Base-by-base conservation (phyloP, 2,888 invertebrate genomes). In the Agonopterix arenella region DNA sequence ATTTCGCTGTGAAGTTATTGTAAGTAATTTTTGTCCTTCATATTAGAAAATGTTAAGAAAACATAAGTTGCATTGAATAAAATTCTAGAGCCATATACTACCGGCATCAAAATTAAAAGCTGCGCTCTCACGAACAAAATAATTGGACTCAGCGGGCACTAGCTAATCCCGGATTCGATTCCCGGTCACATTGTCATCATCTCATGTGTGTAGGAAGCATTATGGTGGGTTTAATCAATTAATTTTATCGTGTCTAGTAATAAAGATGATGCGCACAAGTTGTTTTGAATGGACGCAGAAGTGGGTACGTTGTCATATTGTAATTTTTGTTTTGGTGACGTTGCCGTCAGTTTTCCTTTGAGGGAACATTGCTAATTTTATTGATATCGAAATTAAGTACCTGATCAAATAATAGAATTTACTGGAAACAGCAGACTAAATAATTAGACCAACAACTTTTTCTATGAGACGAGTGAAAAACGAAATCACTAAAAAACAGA, bases 151-250 rank as follows among this genome's bases (percentile, higher is more conserved):
- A 64, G 66, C 71, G 64, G 68, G 70, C 59, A 63, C 58, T 65
- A 47, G 68, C 66, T 81, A 80, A 81, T 80, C 81, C 79, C 56
- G 58, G 64, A 57, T 70, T 69, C 63, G 65, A 69, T 68, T 63
- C 68, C 58, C 59, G 62, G 53, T 28, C 49, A 48, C 61, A 70
- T 75, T 74, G 75, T 70, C 61, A 63, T 59, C 66, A 60, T 56
- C 66, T 70, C 76, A 66, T 69, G 72, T 76, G 73, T 73, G 60
- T 57, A 64, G 53, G 54, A 47, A 49, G 63, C 56, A 68, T 78
- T 77, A 75, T 79, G 59, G 68, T 60, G 64, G 70, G 65, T 62
- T 73, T 74, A 76, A 76, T 80, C 78, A 79, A 80, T 80, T 80
- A 80, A 80, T 75, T 76, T 76, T 73, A 76, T 81, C 79, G 70